Base-by-base conservation (phyloP, 1,140 invertebrate genomes). In the Drosophila ohnishii region DNA sequence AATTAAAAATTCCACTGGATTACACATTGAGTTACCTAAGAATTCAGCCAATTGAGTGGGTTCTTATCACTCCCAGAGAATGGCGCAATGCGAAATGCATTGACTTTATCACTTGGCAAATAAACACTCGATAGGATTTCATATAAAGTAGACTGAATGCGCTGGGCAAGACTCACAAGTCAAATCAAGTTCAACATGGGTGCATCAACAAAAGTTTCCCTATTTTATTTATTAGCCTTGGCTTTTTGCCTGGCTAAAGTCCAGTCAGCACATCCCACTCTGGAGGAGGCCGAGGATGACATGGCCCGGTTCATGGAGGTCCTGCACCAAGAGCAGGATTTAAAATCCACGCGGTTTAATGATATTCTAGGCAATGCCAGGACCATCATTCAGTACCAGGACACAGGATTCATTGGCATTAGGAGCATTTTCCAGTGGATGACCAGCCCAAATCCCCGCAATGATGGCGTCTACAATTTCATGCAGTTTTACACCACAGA, bases 341-440 rank as follows among this genome's bases (percentile, higher is more conserved):
- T 13, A 3, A 50, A 40, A 9, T 55, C 62, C 0, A 39, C 37
- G 1, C 47, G 65, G 4, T 69, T 69, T 6, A 69, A 69, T 2
- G 65, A 69, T 55, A 64, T 69, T 10, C n/a, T 69, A 11, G 65
- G 65, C n/a, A 69, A 69, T 5, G 65, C 65, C 30, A 35, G 65
- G 47, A 30, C 47, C 1, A 66, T 66, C 5, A 66, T 69, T 10
- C 1, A 62, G 3, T 74, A 73, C 10, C 57, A 74, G 39, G 28
- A 30, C 3, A 7, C 45, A 0, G 69, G 69, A 19, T 74, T 74
- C 14, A 73, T 25, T 5, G 72, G 72, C 5, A 4, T 57, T 1
- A 60, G 72, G 0, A 10, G 50, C 5, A 57, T 74, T n/a, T 75
- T 75, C 34, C 72, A 75, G 37, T 74, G 58, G 70, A 74, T 74